Percentiles rank a stretch among this genome's conserved stretches.
phyloP scores from a whole-genome alignment of 2,113 vertebrate genomes.

The Mobula hypostoma region DNA sequence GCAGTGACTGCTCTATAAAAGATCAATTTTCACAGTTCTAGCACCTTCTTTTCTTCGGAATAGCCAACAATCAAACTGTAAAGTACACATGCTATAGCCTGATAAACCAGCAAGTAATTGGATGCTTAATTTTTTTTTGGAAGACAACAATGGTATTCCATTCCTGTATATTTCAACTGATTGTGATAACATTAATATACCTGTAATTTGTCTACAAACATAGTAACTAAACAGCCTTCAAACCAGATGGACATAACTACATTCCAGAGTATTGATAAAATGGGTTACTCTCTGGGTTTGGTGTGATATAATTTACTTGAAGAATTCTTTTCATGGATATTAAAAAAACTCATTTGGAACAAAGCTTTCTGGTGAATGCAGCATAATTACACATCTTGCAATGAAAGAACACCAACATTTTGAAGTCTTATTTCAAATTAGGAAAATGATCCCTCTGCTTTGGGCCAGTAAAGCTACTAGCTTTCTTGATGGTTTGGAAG shows the following conservation, averaged over 20 bases:
- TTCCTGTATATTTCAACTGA: too few species aligned
- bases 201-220: background rate
- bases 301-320: background rate
- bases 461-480: background rate
- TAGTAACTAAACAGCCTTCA: background rate
- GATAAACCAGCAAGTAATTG: background rate
- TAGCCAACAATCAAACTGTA: background rate
- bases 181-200: background rate
- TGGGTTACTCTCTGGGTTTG: background rate
- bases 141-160: too few species aligned
- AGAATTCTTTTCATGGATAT: background rate
- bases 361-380: background rate
- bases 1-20: background rate
- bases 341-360: background rate
- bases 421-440: background rate
- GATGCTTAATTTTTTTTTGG: background rate
- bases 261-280: background rate
- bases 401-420: background rate
- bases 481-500: background rate
- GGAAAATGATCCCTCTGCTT: background rate
- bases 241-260: background rate
- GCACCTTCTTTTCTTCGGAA: background rate
- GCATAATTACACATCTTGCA: background rate
- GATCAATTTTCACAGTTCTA: background rate
- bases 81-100: background rate